Percentiles rank a stretch among this genome's conserved stretches.
These are phyloP conservation scores for Herpailurus yagouaroundi DNA, from an alignment of 2,113 vertebrate species.

Conservation along the genomic window DNA sequence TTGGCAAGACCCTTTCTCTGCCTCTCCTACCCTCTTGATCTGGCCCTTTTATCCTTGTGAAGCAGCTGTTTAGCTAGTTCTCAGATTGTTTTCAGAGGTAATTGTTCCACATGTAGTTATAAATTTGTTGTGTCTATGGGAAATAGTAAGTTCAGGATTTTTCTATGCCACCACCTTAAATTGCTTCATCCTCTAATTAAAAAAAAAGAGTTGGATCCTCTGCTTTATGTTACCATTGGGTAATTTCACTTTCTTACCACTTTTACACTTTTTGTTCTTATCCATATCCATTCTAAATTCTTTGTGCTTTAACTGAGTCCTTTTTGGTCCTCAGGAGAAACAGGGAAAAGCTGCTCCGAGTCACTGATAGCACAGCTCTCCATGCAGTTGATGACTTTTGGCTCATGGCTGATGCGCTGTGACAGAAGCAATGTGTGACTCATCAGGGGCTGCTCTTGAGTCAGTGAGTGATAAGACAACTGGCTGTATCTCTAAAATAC, in stretches of 20 bases:
- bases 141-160: not conserved
- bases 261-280: not conserved
- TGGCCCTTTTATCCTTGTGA: not conserved
- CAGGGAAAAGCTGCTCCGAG: not conserved
- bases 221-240: not conserved
- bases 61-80: not conserved
- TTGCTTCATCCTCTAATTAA: not conserved
- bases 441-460: slow-evolving; percentile 35
- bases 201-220: not conserved
- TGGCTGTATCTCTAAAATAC: slow-evolving; percentile 22
- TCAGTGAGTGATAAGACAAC: slow-evolving; percentile 55
- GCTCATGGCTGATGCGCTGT: slow-evolving; percentile 55
- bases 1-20: not conserved
- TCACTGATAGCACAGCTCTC: not conserved
- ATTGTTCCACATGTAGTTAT: not conserved
- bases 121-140: not conserved
- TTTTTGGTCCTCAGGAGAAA: not conserved
- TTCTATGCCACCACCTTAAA: not conserved
- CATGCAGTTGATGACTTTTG: not conserved
- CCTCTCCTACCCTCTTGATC: not conserved
- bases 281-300: not conserved
- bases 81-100: not conserved
- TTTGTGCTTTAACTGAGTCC: not conserved
- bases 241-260: not conserved
- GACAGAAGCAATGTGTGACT: slow-evolving; percentile 67